These are phyloP conservation scores for Penelope pileata DNA, from an alignment of 2,113 vertebrate species.

Conservation along the genomic window DNA sequence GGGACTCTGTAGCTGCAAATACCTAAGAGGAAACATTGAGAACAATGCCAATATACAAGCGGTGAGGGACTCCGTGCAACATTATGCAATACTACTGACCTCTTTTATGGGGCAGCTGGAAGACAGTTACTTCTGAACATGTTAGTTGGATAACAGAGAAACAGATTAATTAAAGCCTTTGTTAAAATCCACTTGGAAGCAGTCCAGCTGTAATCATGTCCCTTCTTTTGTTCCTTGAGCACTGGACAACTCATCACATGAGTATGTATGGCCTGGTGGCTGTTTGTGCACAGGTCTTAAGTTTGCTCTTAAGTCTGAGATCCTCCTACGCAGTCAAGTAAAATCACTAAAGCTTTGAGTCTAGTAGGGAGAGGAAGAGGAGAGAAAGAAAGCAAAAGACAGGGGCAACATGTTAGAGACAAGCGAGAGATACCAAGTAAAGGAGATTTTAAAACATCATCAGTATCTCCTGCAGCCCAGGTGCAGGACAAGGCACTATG, in stretches of 20 bases:
- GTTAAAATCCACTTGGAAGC: constrained; percentile 48
- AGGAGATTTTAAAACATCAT: constrained; percentile 21
- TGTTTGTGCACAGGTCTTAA: constrained; percentile 23
- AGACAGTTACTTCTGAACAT: constrained; percentile 49
- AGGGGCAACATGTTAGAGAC: constrained; percentile 42
- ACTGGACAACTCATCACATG: constrained; percentile 17
- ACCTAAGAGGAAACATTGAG: constrained; percentile 42
- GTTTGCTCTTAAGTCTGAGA: constrained; percentile 39
- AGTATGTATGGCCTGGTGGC: constrained; percentile 7
- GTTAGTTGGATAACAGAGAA: constrained; percentile 49
- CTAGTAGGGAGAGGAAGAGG: constrained; percentile 51
- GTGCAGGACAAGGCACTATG: not conserved
- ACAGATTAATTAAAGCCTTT: constrained; percentile 45
- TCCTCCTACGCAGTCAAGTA: constrained; percentile 34
- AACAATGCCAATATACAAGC: constrained; percentile 35
- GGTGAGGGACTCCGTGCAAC: not conserved
- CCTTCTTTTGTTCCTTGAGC: constrained; percentile 44
- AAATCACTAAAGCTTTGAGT: constrained; percentile 26
- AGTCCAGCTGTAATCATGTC: constrained; percentile 28
- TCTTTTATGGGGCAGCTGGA: constrained; percentile 44
- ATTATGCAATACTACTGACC: constrained; percentile 42
- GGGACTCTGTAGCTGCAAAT: constrained; percentile 46
- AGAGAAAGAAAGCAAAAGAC: constrained; percentile 62
- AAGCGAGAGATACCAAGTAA: not conserved
- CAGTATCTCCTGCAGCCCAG: not conserved